A percentile compares a stretch with the other conserved stretches of the same genome.
phyloP scores from a whole-genome alignment of 2,113 vertebrate genomes.

The Lipotes vexillifer region DNA sequence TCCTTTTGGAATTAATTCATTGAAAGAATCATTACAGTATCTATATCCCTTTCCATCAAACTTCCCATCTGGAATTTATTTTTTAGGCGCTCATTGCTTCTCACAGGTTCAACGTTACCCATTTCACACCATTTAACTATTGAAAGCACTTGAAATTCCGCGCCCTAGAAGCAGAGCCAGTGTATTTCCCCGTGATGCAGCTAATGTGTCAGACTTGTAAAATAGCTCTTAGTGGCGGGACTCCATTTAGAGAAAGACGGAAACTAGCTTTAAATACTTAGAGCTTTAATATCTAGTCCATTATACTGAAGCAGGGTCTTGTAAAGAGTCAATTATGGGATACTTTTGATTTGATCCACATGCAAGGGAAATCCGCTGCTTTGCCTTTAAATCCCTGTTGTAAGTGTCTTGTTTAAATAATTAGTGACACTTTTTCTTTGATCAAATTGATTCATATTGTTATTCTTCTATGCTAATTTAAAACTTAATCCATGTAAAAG shows the following conservation, averaged over 20 bases:
- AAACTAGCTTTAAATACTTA: constrained; percentile 94
- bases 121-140: constrained; percentile 82
- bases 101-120: constrained; percentile 82
- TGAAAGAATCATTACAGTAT: constrained; percentile 71
- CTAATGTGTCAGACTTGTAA: constrained; percentile 97
- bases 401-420: constrained; percentile 90
- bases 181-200: constrained; percentile 84
- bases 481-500: constrained; percentile 82
- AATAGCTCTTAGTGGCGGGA: constrained; percentile 87
- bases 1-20: constrained; percentile 64
- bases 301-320: constrained; percentile 93
- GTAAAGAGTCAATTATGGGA: constrained; percentile 99
- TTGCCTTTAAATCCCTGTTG: constrained; percentile 81
- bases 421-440: constrained; percentile 91
- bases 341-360: constrained; percentile 98
- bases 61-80: constrained; percentile 92
- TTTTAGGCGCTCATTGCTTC: constrained; percentile 81
- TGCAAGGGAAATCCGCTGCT: constrained; percentile 89
- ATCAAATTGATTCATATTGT: constrained; percentile 88
- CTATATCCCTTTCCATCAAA: constrained; percentile 74
- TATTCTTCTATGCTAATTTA: constrained; percentile 87
- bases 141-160: constrained; percentile 86
- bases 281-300: constrained; percentile 99
- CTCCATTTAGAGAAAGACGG: constrained; percentile 88
- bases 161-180: constrained; percentile 81